Evolutionary conservation across 2,113 vertebrate species (phyloP).

Genomic region (Peromyscus polionotus): DNA sequence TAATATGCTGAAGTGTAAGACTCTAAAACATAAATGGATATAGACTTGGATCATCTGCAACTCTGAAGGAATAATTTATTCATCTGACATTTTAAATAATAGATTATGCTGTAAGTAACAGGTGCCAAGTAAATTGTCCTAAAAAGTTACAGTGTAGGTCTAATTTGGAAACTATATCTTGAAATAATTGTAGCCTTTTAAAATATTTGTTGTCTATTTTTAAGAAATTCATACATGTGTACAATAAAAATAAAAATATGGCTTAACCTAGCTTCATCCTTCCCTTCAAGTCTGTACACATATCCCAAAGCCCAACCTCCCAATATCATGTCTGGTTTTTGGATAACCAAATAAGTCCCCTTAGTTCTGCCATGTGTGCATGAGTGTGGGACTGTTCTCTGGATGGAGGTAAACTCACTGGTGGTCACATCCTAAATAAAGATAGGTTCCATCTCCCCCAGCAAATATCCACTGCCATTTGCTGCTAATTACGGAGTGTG

Average conservation of each 20-base stretch:
- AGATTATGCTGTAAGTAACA: not conserved
- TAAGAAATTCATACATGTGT: not conserved
- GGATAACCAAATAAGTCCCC: not conserved
- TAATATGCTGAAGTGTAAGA: not conserved
- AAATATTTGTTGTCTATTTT: not conserved
- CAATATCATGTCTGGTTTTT: not conserved
- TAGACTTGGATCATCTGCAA: not conserved
- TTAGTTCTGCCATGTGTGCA: not conserved
- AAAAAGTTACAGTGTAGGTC: conserved; percentile 5
- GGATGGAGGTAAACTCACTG: not conserved
- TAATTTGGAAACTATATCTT: conserved; percentile 42
- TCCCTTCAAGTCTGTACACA: not conserved
- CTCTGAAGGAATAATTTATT: not conserved
- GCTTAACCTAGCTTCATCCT: not conserved
- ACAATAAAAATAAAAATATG: not conserved
- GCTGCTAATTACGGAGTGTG: too few relatives aligned
- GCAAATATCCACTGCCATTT: too few relatives aligned
- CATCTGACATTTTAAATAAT: conserved; percentile 41
- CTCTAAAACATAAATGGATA: conserved; percentile 10
- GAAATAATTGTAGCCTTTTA: not conserved
- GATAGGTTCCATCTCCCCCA: not conserved
- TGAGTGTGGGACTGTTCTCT: not conserved
- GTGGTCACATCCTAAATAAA: not conserved
- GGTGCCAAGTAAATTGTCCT: not conserved
- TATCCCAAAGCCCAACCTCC: not conserved